Evolutionary conservation across 2,113 vertebrate genomes (phyloP), one percentile per base, ranked within the genome.

Genomic region (Aptenodytes patagonicus): DNA sequence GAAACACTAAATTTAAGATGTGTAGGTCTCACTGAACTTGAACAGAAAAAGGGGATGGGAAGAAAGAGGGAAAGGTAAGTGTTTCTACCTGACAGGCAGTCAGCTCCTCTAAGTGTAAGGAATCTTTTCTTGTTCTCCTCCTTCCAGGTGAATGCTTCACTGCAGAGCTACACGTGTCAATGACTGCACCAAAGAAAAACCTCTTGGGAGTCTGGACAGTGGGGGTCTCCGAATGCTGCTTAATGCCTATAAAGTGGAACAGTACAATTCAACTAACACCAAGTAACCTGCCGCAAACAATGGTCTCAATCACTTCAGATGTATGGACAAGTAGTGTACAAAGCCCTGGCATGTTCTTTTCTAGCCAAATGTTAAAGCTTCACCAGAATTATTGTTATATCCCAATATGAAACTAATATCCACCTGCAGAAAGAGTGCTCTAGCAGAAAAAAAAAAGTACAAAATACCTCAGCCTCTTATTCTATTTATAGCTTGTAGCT

Each of bases 151-250:
- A 95, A 66, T 15, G 79, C 36, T 95, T 97, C 62, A 81, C 96
- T 61, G 85, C 85, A 40, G 99, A 98, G 54, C 96, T 97, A 81
- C 46, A 46, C 3, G 16, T 12, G 21, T 93, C 97, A 65, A 69
- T 92, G 25, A 98, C 95, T 8, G 99, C 99, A n/a, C 99, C 99
- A 76, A 99, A 99, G 68, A 99, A 98, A 88, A 99, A 98, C 21
- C 97, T 98, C 97, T 98, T 98, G 29, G 99, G 99, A 89, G 99
- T 99, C 29, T 65, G 98, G 34, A 99, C 95, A 5, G 75, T 49
- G 82, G 94, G 96, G 6, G 91, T 64, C 38, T 97, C 86, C 54
- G 98, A 82, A 54, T 77, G 78, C 58, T 18, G 85, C 65, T 95
- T 91, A 73, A 29, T 81, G 44, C 96, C 98, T 97, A 85, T 64